Percentiles rank a stretch among this genome's conserved stretches.
phyloP scores from a whole-genome alignment of 2,888 invertebrate species.

The Leistus spinibarbis region DNA sequence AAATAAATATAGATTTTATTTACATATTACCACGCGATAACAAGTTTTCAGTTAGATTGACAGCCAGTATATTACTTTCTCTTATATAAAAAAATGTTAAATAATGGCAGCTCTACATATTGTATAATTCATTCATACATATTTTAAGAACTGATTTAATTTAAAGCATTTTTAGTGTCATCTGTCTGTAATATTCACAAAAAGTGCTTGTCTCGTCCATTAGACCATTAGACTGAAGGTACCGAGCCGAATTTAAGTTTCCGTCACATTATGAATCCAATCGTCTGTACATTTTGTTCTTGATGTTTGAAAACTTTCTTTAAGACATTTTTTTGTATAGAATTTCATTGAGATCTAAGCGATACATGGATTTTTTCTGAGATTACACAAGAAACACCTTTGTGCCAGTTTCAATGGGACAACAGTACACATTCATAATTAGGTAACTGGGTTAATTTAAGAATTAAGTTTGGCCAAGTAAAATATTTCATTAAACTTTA shows the following conservation, averaged over 20 bases:
- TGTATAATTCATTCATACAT: not conserved
- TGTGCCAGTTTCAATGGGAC: not conserved
- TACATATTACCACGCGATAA: not conserved
- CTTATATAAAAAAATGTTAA: not conserved
- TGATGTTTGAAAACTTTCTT: not conserved
- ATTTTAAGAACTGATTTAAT: not conserved
- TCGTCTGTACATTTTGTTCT: no score
- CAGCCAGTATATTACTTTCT: not conserved
- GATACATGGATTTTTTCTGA: not conserved
- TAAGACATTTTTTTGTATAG: not conserved
- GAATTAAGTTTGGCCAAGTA: no score
- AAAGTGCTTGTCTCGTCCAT: no score
- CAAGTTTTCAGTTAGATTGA: not conserved
- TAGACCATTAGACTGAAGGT: no score
- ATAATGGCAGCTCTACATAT: not conserved
- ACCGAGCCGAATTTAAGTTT: no score
- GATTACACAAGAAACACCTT: not conserved
- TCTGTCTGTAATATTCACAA: no score
- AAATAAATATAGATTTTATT: not conserved
- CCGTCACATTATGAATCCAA: no score
- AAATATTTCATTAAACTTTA: no score
- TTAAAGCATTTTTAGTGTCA: not conserved
- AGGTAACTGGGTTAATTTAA: not conserved
- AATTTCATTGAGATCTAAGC: not conserved
- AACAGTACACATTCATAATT: not conserved